Evolutionary conservation across 2,888 invertebrate species (phyloP), one percentile per base, ranked within the genome.

Genomic region (Nymphalis c-album): DNA sequence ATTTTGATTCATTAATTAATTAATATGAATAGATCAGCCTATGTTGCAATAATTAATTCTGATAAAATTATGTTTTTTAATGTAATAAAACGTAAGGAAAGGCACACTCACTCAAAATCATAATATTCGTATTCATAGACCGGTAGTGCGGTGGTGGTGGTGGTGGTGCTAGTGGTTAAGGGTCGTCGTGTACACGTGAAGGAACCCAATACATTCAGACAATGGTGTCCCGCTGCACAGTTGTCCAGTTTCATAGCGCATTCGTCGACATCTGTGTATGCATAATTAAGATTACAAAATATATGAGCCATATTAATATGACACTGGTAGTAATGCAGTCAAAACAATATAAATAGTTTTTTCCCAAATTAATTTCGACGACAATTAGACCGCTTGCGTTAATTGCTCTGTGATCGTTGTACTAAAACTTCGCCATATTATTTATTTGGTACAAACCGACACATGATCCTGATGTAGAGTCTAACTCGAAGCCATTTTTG

Each of bases 141-240:
- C 61, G 45, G 70, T 60, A 35, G 71, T 60, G 77, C 72, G 40
- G 77, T 75, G 4, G 80, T 75, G 57, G 81, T 76, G 40, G 77
- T 75, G 4, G 80, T 75, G 57, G 81, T 76, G 7, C 76, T 77
- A 18, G 80, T 75, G 45, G 78, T 68, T 18, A 78, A 72, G 0
- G 80, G 67, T 0, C 80, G 78, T 4, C 85, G 80, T 0, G 95
- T 94, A 85, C 99, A 99, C 55, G 96, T 95, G 86, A 95, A 98
- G 0, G 97, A 95, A 0, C 99, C 99, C 93, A 97, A 96, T 40
- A 95, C 94, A 84, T 99, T 99, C n/a, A 97, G 92, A 81, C 99
- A 99, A 78, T 98, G 97, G 16, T 78, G 77, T 0, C 85, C 87
- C 0, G 78, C 71, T 0, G 74, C 78, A 50, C 90, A 90, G 67